Evolutionary conservation across 2,797 vertebrate species (phyloP).

Genomic region (Euthynnus affinis): DNA sequence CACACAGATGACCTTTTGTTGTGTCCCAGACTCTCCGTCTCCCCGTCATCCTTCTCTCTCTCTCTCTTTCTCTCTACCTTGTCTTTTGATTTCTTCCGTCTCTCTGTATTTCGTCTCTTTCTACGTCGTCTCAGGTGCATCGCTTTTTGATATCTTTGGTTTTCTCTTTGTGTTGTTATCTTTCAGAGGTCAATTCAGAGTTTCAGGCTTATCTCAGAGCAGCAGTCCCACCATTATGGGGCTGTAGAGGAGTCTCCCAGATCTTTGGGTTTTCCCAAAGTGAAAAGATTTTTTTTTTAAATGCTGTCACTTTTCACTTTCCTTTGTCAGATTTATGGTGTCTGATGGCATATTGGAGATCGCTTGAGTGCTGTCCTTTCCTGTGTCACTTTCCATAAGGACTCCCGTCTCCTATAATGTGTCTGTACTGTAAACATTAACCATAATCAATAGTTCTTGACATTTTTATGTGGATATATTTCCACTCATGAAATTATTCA

Average conservation of each 20-base stretch:
- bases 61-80: not conserved
- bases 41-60: constrained; percentile 4
- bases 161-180: constrained; percentile 28
- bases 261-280: constrained; percentile 12
- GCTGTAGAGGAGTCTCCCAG: not conserved
- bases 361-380: constrained; percentile 6
- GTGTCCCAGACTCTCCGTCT: constrained; percentile 15
- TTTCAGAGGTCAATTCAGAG: constrained; percentile 18
- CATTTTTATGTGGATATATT: not conserved
- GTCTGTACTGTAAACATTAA: not conserved
- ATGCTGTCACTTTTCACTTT: not conserved
- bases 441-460: not conserved
- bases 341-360: constrained; percentile 47
- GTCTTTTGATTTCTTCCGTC: constrained; percentile 23
- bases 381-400: no score
- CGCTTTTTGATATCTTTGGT: not conserved
- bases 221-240: not conserved
- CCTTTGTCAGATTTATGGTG: constrained; percentile 14
- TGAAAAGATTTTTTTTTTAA: not conserved
- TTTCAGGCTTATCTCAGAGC: constrained; percentile 8
- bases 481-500: not conserved
- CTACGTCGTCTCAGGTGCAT: constrained; percentile 23
- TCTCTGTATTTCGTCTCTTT: constrained; percentile 1
- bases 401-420: not conserved
- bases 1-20: constrained; percentile 55